phyloP scores from a whole-genome alignment of 1,140 invertebrate species.

The Grapholita molesta region DNA sequence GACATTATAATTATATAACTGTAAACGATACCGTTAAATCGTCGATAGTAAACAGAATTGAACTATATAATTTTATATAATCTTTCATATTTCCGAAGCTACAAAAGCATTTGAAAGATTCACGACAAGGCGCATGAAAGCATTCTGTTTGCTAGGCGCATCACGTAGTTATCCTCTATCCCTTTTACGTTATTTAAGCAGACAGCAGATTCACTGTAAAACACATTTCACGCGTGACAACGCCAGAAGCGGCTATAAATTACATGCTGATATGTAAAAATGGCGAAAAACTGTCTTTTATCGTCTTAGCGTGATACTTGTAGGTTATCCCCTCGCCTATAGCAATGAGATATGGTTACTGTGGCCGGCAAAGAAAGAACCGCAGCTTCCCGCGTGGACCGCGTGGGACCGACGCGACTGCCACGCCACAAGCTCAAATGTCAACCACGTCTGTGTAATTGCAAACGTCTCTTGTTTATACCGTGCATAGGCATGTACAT shows the following conservation, averaged over 20 bases:
- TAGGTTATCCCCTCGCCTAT: conserved; percentile 27
- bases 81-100: neutral
- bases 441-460: conserved; percentile 65
- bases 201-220: conserved; percentile 28
- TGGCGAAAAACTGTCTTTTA: conserved; percentile 43
- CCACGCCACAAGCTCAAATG: conserved; percentile 50
- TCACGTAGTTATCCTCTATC: conserved; percentile 54
- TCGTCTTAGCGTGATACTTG: conserved; percentile 29
- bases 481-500: conserved; percentile 31
- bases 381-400: conserved; percentile 62
- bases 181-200: conserved; percentile 45
- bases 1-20: no score
- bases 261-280: conserved; percentile 51
- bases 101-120: neutral
- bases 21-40: neutral
- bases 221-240: conserved; percentile 55
- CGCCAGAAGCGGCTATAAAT: conserved; percentile 56
- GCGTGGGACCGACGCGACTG: conserved; percentile 32
- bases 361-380: conserved; percentile 44
- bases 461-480: conserved; percentile 51
- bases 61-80: neutral
- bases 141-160: conserved; percentile 18
- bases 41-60: neutral
- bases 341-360: conserved; percentile 37
- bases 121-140: neutral